Percentiles rank a stretch among this genome's conserved stretches.
phyloP scores from a whole-genome alignment of 2,888 invertebrate species.

The Polydesmus complanatus region DNA sequence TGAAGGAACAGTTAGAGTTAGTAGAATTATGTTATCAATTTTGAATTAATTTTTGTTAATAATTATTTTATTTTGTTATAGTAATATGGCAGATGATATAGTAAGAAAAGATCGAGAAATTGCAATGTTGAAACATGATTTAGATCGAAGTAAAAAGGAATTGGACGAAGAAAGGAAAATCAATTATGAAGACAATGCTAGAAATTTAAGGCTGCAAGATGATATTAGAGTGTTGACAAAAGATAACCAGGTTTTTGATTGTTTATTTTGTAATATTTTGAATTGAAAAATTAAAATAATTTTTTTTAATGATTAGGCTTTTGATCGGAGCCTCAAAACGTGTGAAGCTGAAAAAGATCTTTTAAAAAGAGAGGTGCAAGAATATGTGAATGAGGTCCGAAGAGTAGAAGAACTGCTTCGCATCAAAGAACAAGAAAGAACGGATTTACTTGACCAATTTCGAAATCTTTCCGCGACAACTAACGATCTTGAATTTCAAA shows the following conservation, averaged over 20 bases:
- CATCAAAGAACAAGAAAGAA: conserved; percentile 10
- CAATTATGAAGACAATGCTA: not conserved
- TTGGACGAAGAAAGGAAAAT: not conserved
- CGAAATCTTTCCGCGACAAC: not conserved
- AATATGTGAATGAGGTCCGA: conserved; percentile 8
- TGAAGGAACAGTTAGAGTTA: conserved; percentile 1
- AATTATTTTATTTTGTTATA: not conserved
- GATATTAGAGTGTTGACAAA: conserved; percentile 8
- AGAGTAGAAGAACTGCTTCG: conserved; percentile 1
- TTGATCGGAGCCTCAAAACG: conserved; percentile 1
- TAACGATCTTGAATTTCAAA: conserved; percentile 27
- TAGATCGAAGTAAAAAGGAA: conserved; percentile 5
- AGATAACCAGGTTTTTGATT: conserved; percentile 7
- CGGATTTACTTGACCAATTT: conserved; percentile 7
- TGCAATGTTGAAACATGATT: not conserved
- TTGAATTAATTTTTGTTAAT: not conserved
- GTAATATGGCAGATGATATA: conserved; percentile 4
- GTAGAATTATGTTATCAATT: not conserved
- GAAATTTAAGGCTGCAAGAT: not conserved
- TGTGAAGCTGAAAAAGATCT: not conserved
- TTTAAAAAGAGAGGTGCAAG: conserved; percentile 2
- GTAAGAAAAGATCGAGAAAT: not conserved
- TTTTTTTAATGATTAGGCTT: not conserved
- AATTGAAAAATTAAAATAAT: not conserved
- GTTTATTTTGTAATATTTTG: not conserved